Base-by-base conservation (phyloP, 1,140 invertebrate genomes). In the Holcopasites calliopsidis region DNA sequence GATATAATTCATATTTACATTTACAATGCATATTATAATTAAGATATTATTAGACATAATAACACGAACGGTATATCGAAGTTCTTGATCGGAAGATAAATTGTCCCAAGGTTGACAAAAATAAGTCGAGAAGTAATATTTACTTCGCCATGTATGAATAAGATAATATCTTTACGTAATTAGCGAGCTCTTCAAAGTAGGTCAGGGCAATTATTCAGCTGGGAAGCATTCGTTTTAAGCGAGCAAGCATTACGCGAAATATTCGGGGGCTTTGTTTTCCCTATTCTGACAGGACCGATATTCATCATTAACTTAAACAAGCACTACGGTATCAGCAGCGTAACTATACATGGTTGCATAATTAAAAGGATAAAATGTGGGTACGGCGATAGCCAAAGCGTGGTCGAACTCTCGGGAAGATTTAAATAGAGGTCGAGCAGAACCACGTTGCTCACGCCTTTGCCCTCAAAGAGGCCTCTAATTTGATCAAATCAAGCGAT, bases 81-180 rank as follows among this genome's bases (percentile, higher is more conserved):
- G n/a, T n/a, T n/a, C n/a, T n/a, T n/a, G 3, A 35, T 26, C 1
- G 7, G 26, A 57, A 66, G 47, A 66, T 10, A 44, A 69, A 38
- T n/a, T 38, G 16, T 31, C 8, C 16, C 18, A 26, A 5, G 8
- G 8, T 13, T 21, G 52, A 58, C 23, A n/a, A 26, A 33, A 38
- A 55, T 21, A 38, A 57, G 21, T 5, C 66, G 26, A 38, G 44
- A 47, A 47, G 16, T 74, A 21, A 18, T 26, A 42, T 55, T 65
- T 65, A 57, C 50, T 35, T 42, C 28, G 38, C 31, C 40, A n/a
- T 21, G 16, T 26, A 50, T 35, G 62, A 74, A 57, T 44, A 21
- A 44, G 71, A 74, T 74, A 54, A 66, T 42, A 74, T 73, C 71
- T 73, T 73, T 65, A 44, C 35, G 50, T 73, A 66, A 73, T 73